phyloP scores from a whole-genome alignment of 2,113 vertebrate genomes.

The Felis chaus region DNA sequence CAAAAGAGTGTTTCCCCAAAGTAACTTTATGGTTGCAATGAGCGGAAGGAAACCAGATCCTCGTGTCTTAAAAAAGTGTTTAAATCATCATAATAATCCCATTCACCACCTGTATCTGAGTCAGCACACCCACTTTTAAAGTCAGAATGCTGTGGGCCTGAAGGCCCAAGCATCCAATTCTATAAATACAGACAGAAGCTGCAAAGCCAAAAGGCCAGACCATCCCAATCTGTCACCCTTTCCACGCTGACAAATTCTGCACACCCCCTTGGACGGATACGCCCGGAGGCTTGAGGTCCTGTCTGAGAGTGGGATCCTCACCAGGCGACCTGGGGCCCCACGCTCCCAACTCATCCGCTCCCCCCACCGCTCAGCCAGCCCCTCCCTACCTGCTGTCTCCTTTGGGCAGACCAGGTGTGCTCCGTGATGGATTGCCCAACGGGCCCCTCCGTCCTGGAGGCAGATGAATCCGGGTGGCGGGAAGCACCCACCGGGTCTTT shows the following conservation, averaged over 20 bases:
- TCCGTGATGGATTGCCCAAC: constrained; percentile 56
- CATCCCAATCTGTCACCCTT: constrained; percentile 21
- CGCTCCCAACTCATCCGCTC: neutral
- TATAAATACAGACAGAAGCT: constrained; percentile 23
- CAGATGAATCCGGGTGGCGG: neutral
- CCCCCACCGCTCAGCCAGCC: neutral
- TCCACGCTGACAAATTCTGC: constrained; percentile 5
- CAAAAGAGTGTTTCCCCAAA: neutral
- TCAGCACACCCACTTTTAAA: neutral
- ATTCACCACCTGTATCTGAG: neutral
- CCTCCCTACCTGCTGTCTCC: constrained; percentile 58
- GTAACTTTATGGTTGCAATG: neutral
- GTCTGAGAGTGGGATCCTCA: neutral
- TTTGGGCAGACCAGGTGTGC: constrained; percentile 73
- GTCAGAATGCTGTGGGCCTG: neutral
- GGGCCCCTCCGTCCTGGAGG: constrained; percentile 49
- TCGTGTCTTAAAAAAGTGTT: neutral
- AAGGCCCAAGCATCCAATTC: neutral
- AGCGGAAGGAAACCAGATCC: neutral
- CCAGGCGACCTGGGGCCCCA: neutral
- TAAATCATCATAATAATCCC: neutral
- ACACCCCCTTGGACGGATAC: neutral
- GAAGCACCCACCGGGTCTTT: neutral
- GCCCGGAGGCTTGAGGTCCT: constrained; percentile 51
- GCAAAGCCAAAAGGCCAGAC: constrained; percentile 12